phyloP scores from a whole-genome alignment of 2,113 vertebrate genomes.

The Syrrhaptes paradoxus region DNA sequence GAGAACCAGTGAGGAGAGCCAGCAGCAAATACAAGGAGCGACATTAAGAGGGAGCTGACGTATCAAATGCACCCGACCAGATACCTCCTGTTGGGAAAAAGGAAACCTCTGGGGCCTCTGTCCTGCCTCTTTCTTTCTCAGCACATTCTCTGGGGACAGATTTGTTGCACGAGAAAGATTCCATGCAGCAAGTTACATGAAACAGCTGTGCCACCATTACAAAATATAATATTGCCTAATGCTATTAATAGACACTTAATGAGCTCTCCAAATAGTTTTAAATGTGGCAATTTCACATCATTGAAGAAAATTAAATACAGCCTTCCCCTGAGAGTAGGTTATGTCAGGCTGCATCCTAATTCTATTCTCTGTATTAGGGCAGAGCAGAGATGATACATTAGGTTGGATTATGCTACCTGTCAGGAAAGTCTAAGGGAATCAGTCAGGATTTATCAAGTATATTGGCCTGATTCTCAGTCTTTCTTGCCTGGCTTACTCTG shows the following conservation, averaged over 20 bases:
- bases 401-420: not conserved
- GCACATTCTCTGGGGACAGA: not conserved
- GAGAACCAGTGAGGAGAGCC: not conserved
- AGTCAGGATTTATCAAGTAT: not conserved
- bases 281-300: not conserved
- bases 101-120: not conserved
- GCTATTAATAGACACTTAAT: not conserved
- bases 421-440: not conserved
- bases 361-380: not conserved
- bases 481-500: not conserved
- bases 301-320: not conserved
- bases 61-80: not conserved
- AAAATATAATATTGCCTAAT: not conserved
- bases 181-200: not conserved
- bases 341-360: not conserved
- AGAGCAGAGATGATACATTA: not conserved
- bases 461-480: not conserved
- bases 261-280: constrained; percentile 10
- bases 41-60: not conserved
- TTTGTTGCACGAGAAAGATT: not conserved
- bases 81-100: not conserved
- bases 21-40: not conserved
- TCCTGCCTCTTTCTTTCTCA: not conserved
- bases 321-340: not conserved
- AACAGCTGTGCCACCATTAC: constrained; percentile 14